These are phyloP conservation scores for Griposia aprilina DNA, from an alignment of 2,888 invertebrate species.

Conservation along the genomic window DNA sequence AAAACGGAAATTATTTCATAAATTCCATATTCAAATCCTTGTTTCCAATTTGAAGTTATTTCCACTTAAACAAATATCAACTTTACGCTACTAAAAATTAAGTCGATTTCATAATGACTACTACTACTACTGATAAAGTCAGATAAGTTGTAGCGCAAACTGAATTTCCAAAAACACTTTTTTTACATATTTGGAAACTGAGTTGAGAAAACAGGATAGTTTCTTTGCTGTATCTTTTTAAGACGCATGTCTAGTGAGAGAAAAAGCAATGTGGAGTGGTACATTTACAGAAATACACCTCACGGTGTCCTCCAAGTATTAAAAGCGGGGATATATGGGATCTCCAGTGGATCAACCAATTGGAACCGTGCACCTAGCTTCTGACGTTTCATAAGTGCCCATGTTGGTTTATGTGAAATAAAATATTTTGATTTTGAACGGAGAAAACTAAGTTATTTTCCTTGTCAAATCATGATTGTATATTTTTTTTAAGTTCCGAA, in stretches of 20 bases:
- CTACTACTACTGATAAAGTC: not conserved
- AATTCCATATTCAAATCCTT: not conserved
- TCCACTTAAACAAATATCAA: not conserved
- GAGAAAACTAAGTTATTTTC: not conserved
- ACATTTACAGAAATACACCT: not conserved
- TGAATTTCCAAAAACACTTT: not conserved
- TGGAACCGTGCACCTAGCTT: no score
- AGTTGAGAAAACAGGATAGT: no score
- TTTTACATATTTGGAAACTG: not conserved
- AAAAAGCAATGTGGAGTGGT: no score
- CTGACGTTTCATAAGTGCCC: no score
- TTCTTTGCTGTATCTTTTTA: no score
- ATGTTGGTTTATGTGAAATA: no score
- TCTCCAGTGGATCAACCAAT: no score
- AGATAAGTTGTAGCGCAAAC: not conserved
- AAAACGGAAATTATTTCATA: not conserved
- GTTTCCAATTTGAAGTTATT: not conserved
- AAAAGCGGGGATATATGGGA: not conserved
- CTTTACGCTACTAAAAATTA: not conserved
- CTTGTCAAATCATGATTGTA: not conserved
- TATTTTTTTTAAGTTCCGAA: not conserved
- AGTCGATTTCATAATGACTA: not conserved
- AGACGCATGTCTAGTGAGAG: not conserved
- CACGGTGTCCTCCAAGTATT: not conserved
- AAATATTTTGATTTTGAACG: no score